Base-by-base conservation (phyloP, 2,797 vertebrate species). In the Coccyzus lansbergi region DNA sequence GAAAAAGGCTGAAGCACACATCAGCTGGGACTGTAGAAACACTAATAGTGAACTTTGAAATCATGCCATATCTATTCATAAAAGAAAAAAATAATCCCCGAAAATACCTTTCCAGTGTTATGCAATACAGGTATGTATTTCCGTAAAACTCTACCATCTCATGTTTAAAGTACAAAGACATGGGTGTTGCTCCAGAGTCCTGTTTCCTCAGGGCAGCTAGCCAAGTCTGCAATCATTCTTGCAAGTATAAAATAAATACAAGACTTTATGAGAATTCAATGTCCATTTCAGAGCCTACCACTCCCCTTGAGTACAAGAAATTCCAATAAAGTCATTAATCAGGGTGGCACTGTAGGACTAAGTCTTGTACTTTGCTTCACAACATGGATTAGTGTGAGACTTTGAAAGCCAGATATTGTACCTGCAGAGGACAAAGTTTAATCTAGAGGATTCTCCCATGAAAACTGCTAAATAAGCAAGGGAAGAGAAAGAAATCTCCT, bases 361-460 rank as follows among this genome's bases (percentile, higher is more conserved):
- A 63, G 55, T 53, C 51, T 51, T 86, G 26, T 58, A 59, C 72
- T 95, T 93, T 93, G 80, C 7, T 34, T 92, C 74, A 63, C 51
- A 69, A 52, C 14, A 24, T 2, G 4, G 40, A 63, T 86, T 84
- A 79, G 14, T 8, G 7, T 36, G 25, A 79, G 53, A n/a, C 51
- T 90, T 75, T 81, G 42, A 93, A 93, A 95, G 44, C 11, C 88
- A 75, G 46, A 31, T 63, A 86, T 7, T 52, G 22, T 82, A 72
- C 48, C 67, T 91, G 67, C 74, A 82, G 70, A 91, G 59, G 63
- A 74, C 74, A 94, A 88, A 94, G 87, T 74, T 90, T 90, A 89
- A 83, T 59, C 42, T 62, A 2, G 25, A 78, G 36, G 25, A 86
- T 72, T 83, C 46, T 49, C 10, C 31, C 31, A 28, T 55, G 29